Evolutionary conservation across 2,888 invertebrate species (phyloP), one percentile per base, ranked within the genome.

Genomic region (Euzetes globulus): DNA sequence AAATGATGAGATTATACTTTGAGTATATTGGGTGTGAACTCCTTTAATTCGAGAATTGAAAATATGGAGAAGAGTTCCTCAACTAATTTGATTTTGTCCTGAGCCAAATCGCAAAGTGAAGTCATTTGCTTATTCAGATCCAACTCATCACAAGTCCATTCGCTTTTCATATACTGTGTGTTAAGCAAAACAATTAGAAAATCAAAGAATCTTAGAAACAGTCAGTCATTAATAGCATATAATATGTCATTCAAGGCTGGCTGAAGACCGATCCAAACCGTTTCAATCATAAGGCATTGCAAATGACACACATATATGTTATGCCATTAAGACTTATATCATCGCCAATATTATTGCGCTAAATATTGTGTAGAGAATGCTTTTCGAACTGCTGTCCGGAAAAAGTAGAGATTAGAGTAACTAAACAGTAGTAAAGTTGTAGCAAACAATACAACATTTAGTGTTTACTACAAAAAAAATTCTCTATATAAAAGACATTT

Each of bases 271-370:
- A 37, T 68, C 37, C 27, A 13, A 17, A n/a, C 22, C 19, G 22
- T 68, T 22, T 68, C 68, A 68, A 68, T 68, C 41, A 68, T 68
- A 68, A 33, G 27, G 19, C 68, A 41, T 68, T 68, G 68, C 68
- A 68, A 45, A 68, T 68, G 68, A 68, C 68, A 68, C n/a, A 22
- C 68, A 68, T 68, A 68, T 68, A 68, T 68, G 45, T 68, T 68
- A 68, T 68, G 45, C 45, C 41, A 68, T 68, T 41, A 63, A 63
- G 63, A 33, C 27, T 63, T 63, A 63, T 41, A 41, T 68, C 68
- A 41, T 68, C 22, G 29, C 19, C 68, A 68, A 68, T 68, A 68
- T 22, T 45, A 45, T 33, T 68, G 68, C 27, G 22, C 45, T 19
- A 68, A 68, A 68, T 68, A 37, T 68, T 68, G 52, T 33, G 41